Evolutionary conservation across 2,797 vertebrate genomes (phyloP), one percentile per base, ranked within the genome.

Genomic region (Scyliorhinus canicula): DNA sequence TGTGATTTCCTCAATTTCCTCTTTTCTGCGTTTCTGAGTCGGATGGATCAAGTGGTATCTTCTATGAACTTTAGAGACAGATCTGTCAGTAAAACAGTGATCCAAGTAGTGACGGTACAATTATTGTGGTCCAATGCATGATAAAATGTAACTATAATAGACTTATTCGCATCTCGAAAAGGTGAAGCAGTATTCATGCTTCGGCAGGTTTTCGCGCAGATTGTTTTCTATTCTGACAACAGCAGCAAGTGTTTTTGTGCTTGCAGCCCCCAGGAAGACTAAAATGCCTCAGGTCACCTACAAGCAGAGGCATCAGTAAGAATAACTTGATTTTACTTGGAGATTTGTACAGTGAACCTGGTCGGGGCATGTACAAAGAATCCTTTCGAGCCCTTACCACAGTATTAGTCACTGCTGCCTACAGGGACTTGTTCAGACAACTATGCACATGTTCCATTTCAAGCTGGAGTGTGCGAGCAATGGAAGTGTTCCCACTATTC

Each of bases 81-180:
- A 91, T 65, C n/a, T 63, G 88, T 50, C n/a, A 65, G 60, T 91
- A 44, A 91, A 91, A 65, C 60, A 44, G n/a, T 65, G 88, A 65
- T 44, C 24, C 8, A 65, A 44, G 21, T 26, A 65, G 60, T 91
- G n/a, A 12, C 26, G n/a, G 14, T n/a, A 91, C 40, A 91, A 91
- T 65, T 24, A 65, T 26, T 63, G 57, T n/a, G 8, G 40, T 65
- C 40, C 44, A 88, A 65, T 91, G 57, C 88, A 65, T 65, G 88
- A 65, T 91, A 91, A 91, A 63, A 65, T 91, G n/a, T 91, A 40
- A n/a, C 24, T 91, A n/a, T 40, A 63, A 91, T 44, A 40, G 88
- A 44, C 57, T 40, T 65, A 26, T 44, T 63, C n/a, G 44, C 88
- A 65, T 65, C 21, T n/a, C 28, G 88, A 63, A 90, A 90, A 60